Evolutionary conservation across 2,888 invertebrate genomes (phyloP).

Genomic region (Trissolcus brochymenae): DNA sequence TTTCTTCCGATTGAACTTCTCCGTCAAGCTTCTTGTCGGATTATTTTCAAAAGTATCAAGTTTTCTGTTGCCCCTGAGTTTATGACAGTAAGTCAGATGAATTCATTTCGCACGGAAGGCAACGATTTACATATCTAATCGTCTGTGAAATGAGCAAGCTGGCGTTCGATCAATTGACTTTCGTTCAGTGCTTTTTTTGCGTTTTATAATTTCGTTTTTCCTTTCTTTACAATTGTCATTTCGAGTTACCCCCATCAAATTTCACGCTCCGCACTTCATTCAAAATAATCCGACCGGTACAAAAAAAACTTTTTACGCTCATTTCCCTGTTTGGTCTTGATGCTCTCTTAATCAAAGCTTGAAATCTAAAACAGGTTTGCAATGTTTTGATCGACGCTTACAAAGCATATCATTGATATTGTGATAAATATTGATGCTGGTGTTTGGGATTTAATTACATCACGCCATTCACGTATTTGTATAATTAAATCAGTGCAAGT

Average conservation of each 20-base stretch:
- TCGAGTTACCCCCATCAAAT: neutral
- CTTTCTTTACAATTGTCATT: constrained; percentile 3
- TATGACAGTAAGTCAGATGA: constrained; percentile 54
- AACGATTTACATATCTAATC: constrained; percentile 58
- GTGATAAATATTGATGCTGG: constrained; percentile 14
- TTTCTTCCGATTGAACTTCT: constrained; percentile 51
- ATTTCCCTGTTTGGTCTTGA: no score
- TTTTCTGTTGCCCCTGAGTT: constrained; percentile 49
- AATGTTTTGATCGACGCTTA: neutral
- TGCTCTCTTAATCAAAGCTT: no score
- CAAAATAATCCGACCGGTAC: neutral
- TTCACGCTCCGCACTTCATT: constrained; percentile 1
- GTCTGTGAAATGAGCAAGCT: constrained; percentile 51
- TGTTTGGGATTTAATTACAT: constrained; percentile 16
- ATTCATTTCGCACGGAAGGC: constrained; percentile 45
- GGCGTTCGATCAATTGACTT: constrained; percentile 46
- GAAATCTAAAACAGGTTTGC: no score
- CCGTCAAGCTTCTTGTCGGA: constrained; percentile 30
- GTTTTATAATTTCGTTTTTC: neutral
- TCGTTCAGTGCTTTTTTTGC: constrained; percentile 39
- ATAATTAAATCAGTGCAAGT: constrained; percentile 49
- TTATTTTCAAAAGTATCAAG: constrained; percentile 56
- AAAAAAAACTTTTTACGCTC: no score
- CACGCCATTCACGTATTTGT: constrained; percentile 35
- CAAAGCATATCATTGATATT: constrained; percentile 21